Evolutionary conservation across 2,797 vertebrate genomes (phyloP).

Genomic region (Chrysocyon brachyurus): DNA sequence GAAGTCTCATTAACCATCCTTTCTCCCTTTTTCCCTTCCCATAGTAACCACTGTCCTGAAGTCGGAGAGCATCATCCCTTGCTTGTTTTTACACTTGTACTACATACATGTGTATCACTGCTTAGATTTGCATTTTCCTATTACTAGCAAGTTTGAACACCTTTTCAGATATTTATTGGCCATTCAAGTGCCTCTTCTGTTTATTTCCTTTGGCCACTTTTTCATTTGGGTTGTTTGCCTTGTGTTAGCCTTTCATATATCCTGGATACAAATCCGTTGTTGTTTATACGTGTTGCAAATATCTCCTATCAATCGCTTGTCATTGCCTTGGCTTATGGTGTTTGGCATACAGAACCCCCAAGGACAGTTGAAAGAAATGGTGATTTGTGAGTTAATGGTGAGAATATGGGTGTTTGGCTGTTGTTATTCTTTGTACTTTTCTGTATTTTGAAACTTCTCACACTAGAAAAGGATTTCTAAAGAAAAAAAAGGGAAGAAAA

Average conservation of each 20-base stretch:
- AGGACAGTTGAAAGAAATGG: not conserved
- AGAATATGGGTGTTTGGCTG: not conserved
- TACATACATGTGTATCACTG: not conserved
- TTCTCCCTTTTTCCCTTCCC: not conserved
- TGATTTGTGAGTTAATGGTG: not conserved
- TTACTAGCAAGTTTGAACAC: not conserved
- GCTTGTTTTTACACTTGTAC: not conserved
- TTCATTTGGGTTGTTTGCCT: not conserved
- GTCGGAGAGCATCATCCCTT: not conserved
- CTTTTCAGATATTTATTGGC: conserved; percentile 4
- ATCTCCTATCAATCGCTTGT: not conserved
- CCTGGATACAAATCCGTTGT: not conserved
- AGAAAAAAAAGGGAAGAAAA: conserved; percentile 49
- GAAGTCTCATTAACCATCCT: not conserved
- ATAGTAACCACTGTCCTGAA: not conserved
- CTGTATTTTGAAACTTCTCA: conserved; percentile 32
- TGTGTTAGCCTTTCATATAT: not conserved
- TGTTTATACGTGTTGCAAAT: not conserved
- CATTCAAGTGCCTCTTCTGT: conserved; percentile 11
- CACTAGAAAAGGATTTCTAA: conserved; percentile 44
- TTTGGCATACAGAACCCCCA: not conserved
- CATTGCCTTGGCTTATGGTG: not conserved
- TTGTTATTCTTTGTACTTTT: conserved; percentile 23
- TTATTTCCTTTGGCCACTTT: conserved; percentile 6
- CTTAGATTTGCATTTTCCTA: not conserved